phyloP scores from a whole-genome alignment of 37 sponge, comb jelly and placozoan genomes.

The Bolinopsis microptera region DNA sequence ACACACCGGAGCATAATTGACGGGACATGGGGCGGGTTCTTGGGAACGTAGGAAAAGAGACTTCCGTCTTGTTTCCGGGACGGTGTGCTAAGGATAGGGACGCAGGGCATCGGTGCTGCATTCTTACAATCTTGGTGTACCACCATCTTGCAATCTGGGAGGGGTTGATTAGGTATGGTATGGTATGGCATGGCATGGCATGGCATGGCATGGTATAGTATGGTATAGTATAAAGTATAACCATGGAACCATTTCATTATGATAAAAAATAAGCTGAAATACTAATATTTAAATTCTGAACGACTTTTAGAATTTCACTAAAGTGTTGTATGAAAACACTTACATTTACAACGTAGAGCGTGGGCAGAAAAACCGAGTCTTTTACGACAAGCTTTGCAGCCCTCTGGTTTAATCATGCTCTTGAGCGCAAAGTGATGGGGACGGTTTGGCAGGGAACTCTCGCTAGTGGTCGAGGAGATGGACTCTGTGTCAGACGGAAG shows the following conservation, averaged over 20 bases:
- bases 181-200: no score
- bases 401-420: constrained; percentile 61
- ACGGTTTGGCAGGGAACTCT: constrained; percentile 59
- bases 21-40: constrained; percentile 80
- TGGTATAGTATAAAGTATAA: no score
- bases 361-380: constrained; percentile 38
- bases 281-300: no score
- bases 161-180: no score
- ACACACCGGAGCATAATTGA: constrained; percentile 83
- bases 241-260: no score
- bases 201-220: no score
- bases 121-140: constrained; percentile 80
- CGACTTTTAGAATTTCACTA: no score
- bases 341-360: constrained; percentile 60
- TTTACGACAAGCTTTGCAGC: constrained; percentile 58
- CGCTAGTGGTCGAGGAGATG: constrained; percentile 52
- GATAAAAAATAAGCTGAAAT: no score
- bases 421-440: constrained; percentile 52
- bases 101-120: constrained; percentile 83
- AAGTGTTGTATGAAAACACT: no score
- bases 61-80: constrained; percentile 79
- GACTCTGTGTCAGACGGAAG: constrained; percentile 39
- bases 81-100: constrained; percentile 82
- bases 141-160: constrained; percentile 78
- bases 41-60: constrained; percentile 81